phyloP scores from a whole-genome alignment of 1,140 invertebrate genomes.

The roundworm (Caenorhabditis elegans) region WBcel235 BX284606.5:11032001-11032500 shows the following conservation, averaged over 20 bases:
- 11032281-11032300: not conserved
- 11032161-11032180: conserved; percentile 27
- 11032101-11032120: not conserved
- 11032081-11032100: conserved; percentile 22
- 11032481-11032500: too few species aligned
- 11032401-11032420: too few species aligned
- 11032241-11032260: not conserved
- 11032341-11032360: too few species aligned
- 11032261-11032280: not conserved
- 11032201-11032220: not conserved
- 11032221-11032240: conserved; percentile 19
- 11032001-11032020: not conserved
- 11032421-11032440: too few species aligned
- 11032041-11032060: conserved; percentile 18
- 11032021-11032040: not conserved
- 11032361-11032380: too few species aligned
- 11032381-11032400: too few species aligned
- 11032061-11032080: conserved; percentile 15
- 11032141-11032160: conserved; percentile 29
- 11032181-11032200: not conserved
- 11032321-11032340: too few species aligned
- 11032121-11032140: conserved; percentile 8
- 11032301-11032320: conserved; percentile 7
- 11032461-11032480: too few species aligned
- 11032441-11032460: too few species aligned